Evolutionary conservation across 2,888 invertebrate genomes (phyloP), one percentile per base, ranked within the genome.

Genomic region (Pecten maximus): DNA sequence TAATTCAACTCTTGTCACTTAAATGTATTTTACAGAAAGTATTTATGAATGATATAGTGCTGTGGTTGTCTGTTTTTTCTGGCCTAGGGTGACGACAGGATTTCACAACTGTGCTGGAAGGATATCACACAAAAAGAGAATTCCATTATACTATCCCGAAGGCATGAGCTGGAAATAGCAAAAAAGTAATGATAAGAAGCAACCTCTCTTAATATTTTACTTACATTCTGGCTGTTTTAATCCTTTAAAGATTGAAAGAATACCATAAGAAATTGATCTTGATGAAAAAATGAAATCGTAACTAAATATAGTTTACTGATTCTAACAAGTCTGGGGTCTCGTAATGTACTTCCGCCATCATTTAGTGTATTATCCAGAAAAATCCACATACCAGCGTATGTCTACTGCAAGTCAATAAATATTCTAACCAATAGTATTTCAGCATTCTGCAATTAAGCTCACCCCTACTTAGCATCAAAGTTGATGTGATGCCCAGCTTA

Each of bases 191-290:
- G 3, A 54, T 12, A 10, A 74, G 28, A 74, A 74, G 74, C 74
- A 74, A 74, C 28, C 23, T 74, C 15, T 74, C 12, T 35, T 23
- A 28, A 6, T 15, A 74, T 6, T 28, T 74, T 74, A 74, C 74
- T 74, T 74, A 74, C 74, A 74, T 74, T 74, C 74, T 10, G 28
- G 35, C 12, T 74, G 74, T 74, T 74, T 74, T 74, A 74, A 74
- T 19, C 40, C 40, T 44, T n/a, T 44, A 87, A 40, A 87, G 0
- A 87, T 40, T 40, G 87, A 87, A 87, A 40, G 40, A 87, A 40
- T 44, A 8, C 28, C 88, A 35, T 87, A 40, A 40, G 40, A 86
- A 35, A 35, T 86, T 86, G 86, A 8, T 86, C 39, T n/a, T 86
- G 28, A 86, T n/a, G n/a, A 87, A 40, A 39, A 4, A 15, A 87